Conservation (phyloP, 1,140 invertebrate species). For the Heliconius hewitsoni region DNA sequence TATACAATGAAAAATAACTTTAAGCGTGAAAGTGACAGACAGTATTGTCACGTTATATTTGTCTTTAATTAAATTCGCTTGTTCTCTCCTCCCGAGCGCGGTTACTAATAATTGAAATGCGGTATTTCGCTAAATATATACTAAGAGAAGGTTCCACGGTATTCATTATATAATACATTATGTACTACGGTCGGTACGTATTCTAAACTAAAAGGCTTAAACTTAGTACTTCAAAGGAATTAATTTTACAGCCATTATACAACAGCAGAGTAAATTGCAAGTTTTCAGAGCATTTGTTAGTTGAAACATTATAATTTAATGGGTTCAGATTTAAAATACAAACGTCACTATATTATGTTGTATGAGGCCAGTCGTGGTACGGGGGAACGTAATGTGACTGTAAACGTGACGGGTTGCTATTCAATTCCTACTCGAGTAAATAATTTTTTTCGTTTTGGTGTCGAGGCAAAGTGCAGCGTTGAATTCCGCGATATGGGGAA, state of each 20-base stretch:
- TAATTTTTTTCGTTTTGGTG: too few relatives aligned
- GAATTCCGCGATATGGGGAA: too few relatives aligned
- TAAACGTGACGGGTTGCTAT: too few relatives aligned
- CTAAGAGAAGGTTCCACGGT: slow-evolving; percentile 34
- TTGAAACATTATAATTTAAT: neutral
- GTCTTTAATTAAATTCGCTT: slow-evolving; percentile 58
- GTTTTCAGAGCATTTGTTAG: neutral
- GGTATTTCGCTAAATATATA: slow-evolving; percentile 43
- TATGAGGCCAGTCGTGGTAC: too few relatives aligned
- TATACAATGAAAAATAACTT: slow-evolving; percentile 29
- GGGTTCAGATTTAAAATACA: neutral
- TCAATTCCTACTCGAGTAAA: too few relatives aligned
- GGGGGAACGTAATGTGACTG: too few relatives aligned
- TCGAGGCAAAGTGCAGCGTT: too few relatives aligned
- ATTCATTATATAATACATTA: slow-evolving; percentile 33
- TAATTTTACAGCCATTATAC: slow-evolving; percentile 12
- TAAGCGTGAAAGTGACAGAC: slow-evolving; percentile 24
- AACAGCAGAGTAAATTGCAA: neutral
- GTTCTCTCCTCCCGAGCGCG: slow-evolving; percentile 37
- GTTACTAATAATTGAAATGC: slow-evolving; percentile 51
- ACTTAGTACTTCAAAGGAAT: slow-evolving; percentile 5
- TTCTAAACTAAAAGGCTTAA: slow-evolving; percentile 22
- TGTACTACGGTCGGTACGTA: slow-evolving; percentile 12
- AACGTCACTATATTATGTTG: too few relatives aligned
- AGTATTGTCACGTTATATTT: slow-evolving; percentile 45